Conservation (phyloP, 2,113 vertebrate species). For the Cheilinus undulatus region DNA sequence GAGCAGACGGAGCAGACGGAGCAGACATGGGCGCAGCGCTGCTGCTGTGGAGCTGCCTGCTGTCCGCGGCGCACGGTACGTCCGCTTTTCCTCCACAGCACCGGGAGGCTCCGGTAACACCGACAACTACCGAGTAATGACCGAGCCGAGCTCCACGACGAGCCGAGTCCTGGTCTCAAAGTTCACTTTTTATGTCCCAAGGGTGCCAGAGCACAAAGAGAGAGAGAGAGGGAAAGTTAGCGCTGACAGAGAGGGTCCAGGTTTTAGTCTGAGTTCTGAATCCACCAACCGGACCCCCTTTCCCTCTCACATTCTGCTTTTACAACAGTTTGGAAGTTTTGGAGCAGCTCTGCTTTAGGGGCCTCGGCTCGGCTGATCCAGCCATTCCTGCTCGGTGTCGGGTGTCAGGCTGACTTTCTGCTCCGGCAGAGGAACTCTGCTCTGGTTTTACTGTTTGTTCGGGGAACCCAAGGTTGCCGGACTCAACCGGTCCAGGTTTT, state of each 20-base stretch:
- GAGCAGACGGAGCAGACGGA: constrained; percentile 40
- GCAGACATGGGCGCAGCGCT: constrained; percentile 75
- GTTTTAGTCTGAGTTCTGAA: no score
- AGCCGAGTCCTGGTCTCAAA: constrained; percentile 6
- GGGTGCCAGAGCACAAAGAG: constrained; percentile 21
- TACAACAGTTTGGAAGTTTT: no score
- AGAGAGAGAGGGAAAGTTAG: constrained; percentile 28
- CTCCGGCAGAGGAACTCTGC: constrained; percentile 20
- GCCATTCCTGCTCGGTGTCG: constrained; percentile 72
- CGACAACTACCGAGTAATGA: background rate
- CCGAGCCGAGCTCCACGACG: background rate
- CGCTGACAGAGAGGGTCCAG: background rate
- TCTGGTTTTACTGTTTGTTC: constrained; percentile 6
- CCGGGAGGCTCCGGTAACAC: no score
- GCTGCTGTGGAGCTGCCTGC: constrained; percentile 64
- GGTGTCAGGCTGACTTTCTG: constrained; percentile 54
- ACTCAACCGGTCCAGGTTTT: background rate
- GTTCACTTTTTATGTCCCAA: constrained; percentile 46
- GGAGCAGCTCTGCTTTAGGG: constrained; percentile 35
- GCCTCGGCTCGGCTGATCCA: constrained; percentile 65
- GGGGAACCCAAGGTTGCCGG: background rate
- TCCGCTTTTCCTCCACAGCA: constrained; percentile 34
- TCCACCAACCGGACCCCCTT: no score
- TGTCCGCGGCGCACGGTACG: constrained; percentile 74
- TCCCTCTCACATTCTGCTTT: no score